Base-by-base conservation (phyloP, 2,797 vertebrate genomes). In the Rhodeus uyekii region DNA sequence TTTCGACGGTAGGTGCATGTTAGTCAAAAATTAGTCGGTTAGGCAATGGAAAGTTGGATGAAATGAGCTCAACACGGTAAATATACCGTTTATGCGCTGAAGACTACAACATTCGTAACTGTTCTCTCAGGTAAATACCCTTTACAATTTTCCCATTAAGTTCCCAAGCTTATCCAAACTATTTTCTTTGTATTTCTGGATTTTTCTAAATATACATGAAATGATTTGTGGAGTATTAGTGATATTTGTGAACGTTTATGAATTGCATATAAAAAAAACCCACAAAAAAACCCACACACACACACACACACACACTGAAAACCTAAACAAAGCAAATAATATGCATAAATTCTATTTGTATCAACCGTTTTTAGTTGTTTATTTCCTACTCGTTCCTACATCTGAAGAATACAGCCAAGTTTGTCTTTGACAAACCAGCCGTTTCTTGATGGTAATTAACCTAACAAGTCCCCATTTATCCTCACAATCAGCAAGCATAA, bases 381-480 rank as follows among this genome's bases (percentile, higher is more conserved):
- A 34, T 78, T 50, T 65, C 36, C 29, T 42, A 24, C n/a, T 60
- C 16, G 19, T 83, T 75, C 36, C 18, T 27, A 18, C 77, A 75
- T 55, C 50, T 80, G 38, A 55, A 61, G 19, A 48, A n/a, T 75
- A 27, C 5, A 50, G 13, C 61, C 61, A 29, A 46, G 24, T 74
- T 16, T 65, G 18, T 74, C 48, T n/a, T 46, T 55, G 27, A 67
- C 48, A 78, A 61, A 63, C 29, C 48, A 58, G 36, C 27, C 8
- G 32, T 80, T 46, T 12, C 48, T 58, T 75, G 32, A 63, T 76
- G 27, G 65, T 53, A 76, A 80, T 84, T 80, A 69, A 79, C 71
- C n/a, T 61, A 69, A 84, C 83, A 63, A 65, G 50, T 34, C 34
- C 18, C 39, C 42, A 50, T 61, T 80, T 71, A 36, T 46, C 77